Base-by-base conservation (phyloP, 1,140 invertebrate genomes). In the Neodiprion pinetum region DNA sequence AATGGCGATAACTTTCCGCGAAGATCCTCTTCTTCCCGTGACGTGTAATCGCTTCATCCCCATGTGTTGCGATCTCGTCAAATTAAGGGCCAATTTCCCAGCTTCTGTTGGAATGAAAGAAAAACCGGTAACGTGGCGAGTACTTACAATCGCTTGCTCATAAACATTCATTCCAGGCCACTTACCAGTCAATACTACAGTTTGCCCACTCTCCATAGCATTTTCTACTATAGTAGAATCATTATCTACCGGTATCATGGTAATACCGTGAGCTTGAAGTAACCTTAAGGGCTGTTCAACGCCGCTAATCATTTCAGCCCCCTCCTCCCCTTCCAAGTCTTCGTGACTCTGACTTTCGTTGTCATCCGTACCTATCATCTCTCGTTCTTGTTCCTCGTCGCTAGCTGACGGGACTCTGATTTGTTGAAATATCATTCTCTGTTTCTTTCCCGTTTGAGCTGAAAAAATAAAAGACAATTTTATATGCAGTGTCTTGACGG, bases 221-320 rank as follows among this genome's bases (percentile, higher is more conserved):
- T 93, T 94, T 72, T 92, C 92, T 47, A 96, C 91, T 61, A 94
- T 92, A 49, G 93, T 93, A 9, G 90, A 90, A 72, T 94, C 92
- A 85, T 95, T 92, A 75, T 91, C 90, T 7, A 87, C 77, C 53
- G 94, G 93, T 77, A 96, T 91, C 91, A 95, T 94, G 40, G 92
- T 93, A 68, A 96, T 95, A 53, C 95, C 95, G 84, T 96, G 94
- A 76, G 92, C 91, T 88, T 95, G 94, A 40, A 96, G 86, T 84
- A 95, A 90, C 81, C 92, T 90, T 77, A 95, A 84, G 12, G 92
- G 84, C 72, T 88, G 84, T 12, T 85, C 84, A 0, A 86, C 9
- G 73, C 78, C 76, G 80, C 82, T 76, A 84, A 85, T 75, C 77
- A 87, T 76, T 76, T 81, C 74, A 80, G 84, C 69, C 82, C 86